Percentiles rank a stretch among this genome's conserved stretches.
Conservation (phyloP, 2,888 invertebrate species). For the Pterobdella sp. region DNA sequence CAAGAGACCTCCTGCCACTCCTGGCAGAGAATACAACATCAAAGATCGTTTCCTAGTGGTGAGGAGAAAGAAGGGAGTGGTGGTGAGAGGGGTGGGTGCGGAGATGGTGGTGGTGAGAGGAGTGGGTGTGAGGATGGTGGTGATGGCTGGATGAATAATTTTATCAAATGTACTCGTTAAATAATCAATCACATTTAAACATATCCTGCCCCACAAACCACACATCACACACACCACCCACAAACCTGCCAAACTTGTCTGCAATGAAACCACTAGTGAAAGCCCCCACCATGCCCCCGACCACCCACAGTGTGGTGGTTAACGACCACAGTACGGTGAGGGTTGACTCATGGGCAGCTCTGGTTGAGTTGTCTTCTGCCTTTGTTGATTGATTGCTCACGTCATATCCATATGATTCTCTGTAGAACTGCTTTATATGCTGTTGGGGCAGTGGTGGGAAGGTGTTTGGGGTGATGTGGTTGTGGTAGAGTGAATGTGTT, state of each 20-base stretch:
- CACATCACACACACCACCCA: not conserved
- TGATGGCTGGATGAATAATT: not conserved
- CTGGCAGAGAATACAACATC: constrained; percentile 68
- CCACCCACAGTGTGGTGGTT: constrained; percentile 71
- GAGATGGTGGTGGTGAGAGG: not conserved
- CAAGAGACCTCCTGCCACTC: constrained; percentile 62
- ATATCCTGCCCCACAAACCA: too few relatives aligned
- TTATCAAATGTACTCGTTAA: not conserved
- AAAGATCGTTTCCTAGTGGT: constrained; percentile 64
- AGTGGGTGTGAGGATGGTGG: not conserved
- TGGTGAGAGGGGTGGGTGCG: not conserved
- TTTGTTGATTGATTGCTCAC: not conserved
- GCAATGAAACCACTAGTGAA: constrained; percentile 93
- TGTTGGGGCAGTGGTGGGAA: constrained; percentile 21
- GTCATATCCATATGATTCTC: constrained; percentile 53
- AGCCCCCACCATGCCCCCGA: constrained; percentile 97
- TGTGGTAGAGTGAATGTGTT: not conserved
- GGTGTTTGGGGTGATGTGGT: not conserved
- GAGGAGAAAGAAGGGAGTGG: not conserved
- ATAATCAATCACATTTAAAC: too few relatives aligned
- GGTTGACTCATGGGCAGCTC: constrained; percentile 23
- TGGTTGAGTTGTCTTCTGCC: not conserved
- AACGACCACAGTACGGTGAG: constrained; percentile 62
- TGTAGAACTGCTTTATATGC: constrained; percentile 57
- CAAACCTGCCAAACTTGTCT: constrained; percentile 77